A percentile compares a stretch with the other conserved stretches of the same genome.
Conservation (phyloP, 2,113 vertebrate genomes). For the Daphoenositta chrysoptera region DNA sequence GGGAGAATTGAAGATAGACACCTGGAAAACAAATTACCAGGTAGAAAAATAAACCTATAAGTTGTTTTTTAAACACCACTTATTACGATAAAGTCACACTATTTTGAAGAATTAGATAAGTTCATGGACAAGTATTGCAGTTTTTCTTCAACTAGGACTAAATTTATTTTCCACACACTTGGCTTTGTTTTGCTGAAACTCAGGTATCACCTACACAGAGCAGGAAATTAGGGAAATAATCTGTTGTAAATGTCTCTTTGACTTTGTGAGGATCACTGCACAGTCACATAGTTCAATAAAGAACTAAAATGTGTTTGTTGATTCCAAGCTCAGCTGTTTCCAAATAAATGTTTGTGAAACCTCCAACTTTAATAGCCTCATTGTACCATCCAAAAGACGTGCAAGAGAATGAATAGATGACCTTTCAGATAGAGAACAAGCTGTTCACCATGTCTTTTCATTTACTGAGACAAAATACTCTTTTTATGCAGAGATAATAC, state of each 20-base stretch:
- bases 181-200: neutral
- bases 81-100: neutral
- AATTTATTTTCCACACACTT: neutral
- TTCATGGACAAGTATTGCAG: neutral
- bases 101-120: neutral
- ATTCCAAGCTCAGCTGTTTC: neutral
- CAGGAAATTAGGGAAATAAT: neutral
- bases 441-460: conserved; percentile 15
- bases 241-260: neutral
- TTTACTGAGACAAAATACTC: conserved; percentile 43
- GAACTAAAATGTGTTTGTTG: neutral
- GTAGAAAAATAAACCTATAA: neutral
- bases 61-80: neutral
- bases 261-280: neutral
- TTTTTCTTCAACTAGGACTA: neutral
- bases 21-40: neutral
- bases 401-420: neutral
- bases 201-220: neutral
- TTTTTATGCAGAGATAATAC: conserved; percentile 32
- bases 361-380: neutral
- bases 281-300: neutral
- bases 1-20: neutral
- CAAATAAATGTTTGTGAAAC: conserved; percentile 39
- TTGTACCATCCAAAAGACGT: neutral
- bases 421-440: conserved; percentile 36